These are phyloP conservation scores for Dorcus parallelipipedus DNA, from an alignment of 2,888 invertebrate species.

Conservation along the genomic window DNA sequence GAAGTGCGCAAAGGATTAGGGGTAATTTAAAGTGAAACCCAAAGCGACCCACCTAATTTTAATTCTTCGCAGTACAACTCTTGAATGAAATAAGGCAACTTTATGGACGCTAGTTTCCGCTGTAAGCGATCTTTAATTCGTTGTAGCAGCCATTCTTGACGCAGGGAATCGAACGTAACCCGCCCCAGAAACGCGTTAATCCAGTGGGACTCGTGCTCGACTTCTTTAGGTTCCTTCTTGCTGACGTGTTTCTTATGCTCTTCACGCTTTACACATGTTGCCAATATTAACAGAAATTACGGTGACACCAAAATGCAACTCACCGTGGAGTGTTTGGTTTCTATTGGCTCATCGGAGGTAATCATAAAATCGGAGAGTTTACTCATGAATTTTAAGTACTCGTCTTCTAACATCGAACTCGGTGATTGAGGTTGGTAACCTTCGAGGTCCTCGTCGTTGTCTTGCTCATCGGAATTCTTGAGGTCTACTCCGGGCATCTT, in stretches of 20 bases:
- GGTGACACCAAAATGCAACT: too few relatives aligned
- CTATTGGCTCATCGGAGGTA: too few relatives aligned
- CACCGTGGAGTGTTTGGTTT: too few relatives aligned
- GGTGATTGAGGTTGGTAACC: background rate
- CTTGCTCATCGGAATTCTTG: conserved; percentile 8
- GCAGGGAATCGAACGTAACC: conserved; percentile 78
- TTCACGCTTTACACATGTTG: too few relatives aligned
- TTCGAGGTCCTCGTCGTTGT: background rate
- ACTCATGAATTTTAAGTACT: too few relatives aligned
- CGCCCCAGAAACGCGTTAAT: conserved; percentile 76
- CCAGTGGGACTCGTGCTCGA: conserved; percentile 51
- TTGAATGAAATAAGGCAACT: conserved; percentile 86
- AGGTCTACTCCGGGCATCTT: conserved; percentile 14
- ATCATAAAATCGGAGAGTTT: too few relatives aligned
- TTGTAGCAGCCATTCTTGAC: conserved; percentile 65
- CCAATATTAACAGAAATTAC: too few relatives aligned
- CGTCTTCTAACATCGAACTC: too few relatives aligned
- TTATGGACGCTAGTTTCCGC: conserved; percentile 80
- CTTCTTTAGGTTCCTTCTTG: too few relatives aligned
- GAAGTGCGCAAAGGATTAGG: conserved; percentile 13
- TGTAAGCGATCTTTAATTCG: conserved; percentile 77
- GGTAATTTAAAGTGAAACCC: background rate
- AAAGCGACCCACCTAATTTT: conserved; percentile 56
- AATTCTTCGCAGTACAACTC: conserved; percentile 74
- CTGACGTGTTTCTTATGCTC: too few relatives aligned